Percentiles rank a stretch among this genome's conserved stretches.
phyloP scores from a whole-genome alignment of 53 echinoderm and acorn worm species.

The Astropecten irregularis region DNA sequence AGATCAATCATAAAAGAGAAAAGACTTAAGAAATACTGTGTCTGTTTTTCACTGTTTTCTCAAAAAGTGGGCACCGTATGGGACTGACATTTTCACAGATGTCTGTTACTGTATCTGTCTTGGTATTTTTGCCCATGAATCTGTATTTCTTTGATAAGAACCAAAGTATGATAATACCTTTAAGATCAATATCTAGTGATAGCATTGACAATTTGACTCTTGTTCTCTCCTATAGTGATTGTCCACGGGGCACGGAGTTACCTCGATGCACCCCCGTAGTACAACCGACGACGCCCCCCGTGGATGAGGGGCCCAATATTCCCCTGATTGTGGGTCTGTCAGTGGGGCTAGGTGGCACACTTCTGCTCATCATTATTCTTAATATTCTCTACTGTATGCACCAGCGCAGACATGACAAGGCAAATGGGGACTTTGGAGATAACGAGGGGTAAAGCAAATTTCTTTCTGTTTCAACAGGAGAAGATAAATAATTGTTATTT shows the following conservation, averaged over 20 bases:
- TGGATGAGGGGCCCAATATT: neutral
- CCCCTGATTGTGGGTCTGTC: constrained; percentile 35
- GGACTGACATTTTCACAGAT: no score
- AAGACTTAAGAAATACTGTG: no score
- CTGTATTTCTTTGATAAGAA: no score
- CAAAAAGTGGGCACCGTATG: no score
- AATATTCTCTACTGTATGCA: neutral
- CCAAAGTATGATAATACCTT: no score
- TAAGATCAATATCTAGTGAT: no score
- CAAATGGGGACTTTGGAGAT: neutral
- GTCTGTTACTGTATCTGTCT: no score
- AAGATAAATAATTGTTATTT: no score
- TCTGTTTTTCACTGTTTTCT: no score
- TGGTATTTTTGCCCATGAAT: no score
- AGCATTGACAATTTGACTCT: neutral
- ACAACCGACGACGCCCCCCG: neutral
- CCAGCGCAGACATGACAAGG: neutral
- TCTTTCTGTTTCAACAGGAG: no score
- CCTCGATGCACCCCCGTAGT: neutral
- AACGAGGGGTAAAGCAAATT: neutral
- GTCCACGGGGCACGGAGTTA: neutral
- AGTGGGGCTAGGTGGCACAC: constrained; percentile 11
- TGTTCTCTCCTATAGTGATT: neutral
- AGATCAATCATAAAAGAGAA: no score
- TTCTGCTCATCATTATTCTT: neutral